Evolutionary conservation across 2,797 vertebrate species (phyloP), one percentile per base, ranked within the genome.

Genomic region (Australoheros facetus): DNA sequence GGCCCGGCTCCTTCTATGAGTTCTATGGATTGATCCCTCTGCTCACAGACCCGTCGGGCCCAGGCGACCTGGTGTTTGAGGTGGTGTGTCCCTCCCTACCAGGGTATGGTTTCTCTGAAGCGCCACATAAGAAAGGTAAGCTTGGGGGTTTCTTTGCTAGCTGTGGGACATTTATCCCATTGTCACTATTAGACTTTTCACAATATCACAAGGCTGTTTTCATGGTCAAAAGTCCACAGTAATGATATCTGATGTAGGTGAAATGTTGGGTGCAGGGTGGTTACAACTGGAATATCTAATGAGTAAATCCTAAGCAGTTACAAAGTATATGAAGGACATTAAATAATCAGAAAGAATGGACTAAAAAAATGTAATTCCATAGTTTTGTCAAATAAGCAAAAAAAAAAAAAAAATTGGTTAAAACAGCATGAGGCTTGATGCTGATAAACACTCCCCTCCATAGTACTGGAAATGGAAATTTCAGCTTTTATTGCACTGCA

Each of bases 21-120:
- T 98, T 98, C 93, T 98, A 97, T 51, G 94, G 96, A 51, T 90
- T 97, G 76, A 93, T 98, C 66, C 96, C 97, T 7, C 91, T 96
- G 72, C 94, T 98, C 11, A 97, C 96, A 0, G 95, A 96, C 14
- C 92, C 92, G 0, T 54, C 88, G 12, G 74, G 85, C 37, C 70
- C 79, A 0, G 88, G 88, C 0, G 77, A 93, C 48, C 81, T 95
- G 1, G 92, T 93, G 14, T 98, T 98, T 85, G 96, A 98, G 92
- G 89, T 98, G 87, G 95, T 98, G 88, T 98, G 97, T 85, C 97
- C 97, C 21, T 98, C 97, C 79, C 97, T 98, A 73, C 97, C 97
- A 26, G 97, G 97, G 8, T 98, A 97, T 1, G 96, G 96, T 48
- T 98, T 96, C 89, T 98, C 97, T 0, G 96, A 97, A 73, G 96